A percentile compares a stretch with the other conserved stretches of the same genome.
Conservation (phyloP, 1,140 invertebrate species). For the Heliconius nattereri region DNA sequence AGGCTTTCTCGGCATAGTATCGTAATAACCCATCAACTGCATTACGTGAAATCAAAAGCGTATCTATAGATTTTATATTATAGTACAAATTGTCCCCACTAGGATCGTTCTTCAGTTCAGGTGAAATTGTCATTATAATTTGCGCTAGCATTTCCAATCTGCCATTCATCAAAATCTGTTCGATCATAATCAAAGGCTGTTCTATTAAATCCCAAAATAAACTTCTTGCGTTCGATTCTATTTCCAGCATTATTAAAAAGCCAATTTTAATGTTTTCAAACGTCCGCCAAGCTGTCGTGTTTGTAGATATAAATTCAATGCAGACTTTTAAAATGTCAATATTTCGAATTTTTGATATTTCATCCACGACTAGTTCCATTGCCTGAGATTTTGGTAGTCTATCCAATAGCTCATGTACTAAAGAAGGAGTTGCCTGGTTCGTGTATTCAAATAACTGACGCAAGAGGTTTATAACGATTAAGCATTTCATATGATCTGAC, state of each 20-base stretch:
- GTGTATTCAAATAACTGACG: constrained; percentile 74
- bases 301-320: constrained; percentile 82
- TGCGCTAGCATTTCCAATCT: constrained; percentile 85
- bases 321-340: constrained; percentile 84
- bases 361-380: constrained; percentile 83
- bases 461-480: constrained; percentile 68
- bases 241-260: constrained; percentile 83
- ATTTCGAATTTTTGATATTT: constrained; percentile 84
- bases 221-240: constrained; percentile 80
- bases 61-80: constrained; percentile 75
- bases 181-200: constrained; percentile 86
- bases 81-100: constrained; percentile 77
- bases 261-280: constrained; percentile 82
- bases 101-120: constrained; percentile 67
- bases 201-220: constrained; percentile 84
- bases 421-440: constrained; percentile 59
- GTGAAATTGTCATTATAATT: constrained; percentile 78
- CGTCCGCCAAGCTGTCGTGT: constrained; percentile 73
- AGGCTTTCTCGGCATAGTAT: constrained; percentile 87
- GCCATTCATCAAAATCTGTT: constrained; percentile 89
- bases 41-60: constrained; percentile 73
- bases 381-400: constrained; percentile 80
- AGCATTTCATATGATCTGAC: constrained; percentile 75
- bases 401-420: constrained; percentile 75
- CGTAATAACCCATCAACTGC: constrained; percentile 85